Percentiles rank a stretch among this genome's conserved stretches.
Evolutionary conservation across 2,113 vertebrate species (phyloP).

Genomic region (Balaeniceps rex): DNA sequence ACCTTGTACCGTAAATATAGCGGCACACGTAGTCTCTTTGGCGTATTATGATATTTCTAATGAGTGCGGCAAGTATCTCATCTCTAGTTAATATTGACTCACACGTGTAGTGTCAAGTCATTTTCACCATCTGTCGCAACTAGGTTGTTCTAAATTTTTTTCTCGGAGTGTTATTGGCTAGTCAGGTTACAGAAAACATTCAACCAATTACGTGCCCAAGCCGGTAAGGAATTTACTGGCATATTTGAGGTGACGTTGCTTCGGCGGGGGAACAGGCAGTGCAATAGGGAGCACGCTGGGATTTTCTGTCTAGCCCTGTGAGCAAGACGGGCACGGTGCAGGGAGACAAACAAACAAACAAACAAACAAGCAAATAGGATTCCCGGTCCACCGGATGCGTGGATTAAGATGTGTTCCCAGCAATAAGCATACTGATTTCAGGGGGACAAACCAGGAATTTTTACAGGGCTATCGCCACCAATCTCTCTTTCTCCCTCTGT

Average conservation of each 20-base stretch:
- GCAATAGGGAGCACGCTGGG: neutral
- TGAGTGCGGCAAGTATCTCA: neutral
- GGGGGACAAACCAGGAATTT: neutral
- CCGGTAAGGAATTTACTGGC: slow-evolving; percentile 59
- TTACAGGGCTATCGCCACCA: neutral
- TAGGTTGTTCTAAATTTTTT: slow-evolving; percentile 20
- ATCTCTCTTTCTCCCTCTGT: neutral
- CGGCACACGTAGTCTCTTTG: neutral
- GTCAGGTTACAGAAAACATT: slow-evolving; percentile 40
- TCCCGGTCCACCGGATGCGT: neutral
- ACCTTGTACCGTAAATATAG: neutral
- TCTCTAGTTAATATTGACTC: neutral
- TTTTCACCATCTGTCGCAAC: slow-evolving; percentile 32
- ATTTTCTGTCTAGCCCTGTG: neutral
- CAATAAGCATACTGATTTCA: neutral
- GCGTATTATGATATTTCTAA: neutral
- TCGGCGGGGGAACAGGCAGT: neutral
- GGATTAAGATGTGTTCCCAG: neutral
- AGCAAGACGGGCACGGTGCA: neutral
- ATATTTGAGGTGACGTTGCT: slow-evolving; percentile 58
- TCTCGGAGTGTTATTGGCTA: slow-evolving; percentile 43
- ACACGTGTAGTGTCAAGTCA: neutral
- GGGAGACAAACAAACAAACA: neutral
- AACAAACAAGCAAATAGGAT: neutral
- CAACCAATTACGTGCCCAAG: slow-evolving; percentile 42